phyloP scores from a whole-genome alignment of 1,140 invertebrate species.

The Conopomorpha cramerella region DNA sequence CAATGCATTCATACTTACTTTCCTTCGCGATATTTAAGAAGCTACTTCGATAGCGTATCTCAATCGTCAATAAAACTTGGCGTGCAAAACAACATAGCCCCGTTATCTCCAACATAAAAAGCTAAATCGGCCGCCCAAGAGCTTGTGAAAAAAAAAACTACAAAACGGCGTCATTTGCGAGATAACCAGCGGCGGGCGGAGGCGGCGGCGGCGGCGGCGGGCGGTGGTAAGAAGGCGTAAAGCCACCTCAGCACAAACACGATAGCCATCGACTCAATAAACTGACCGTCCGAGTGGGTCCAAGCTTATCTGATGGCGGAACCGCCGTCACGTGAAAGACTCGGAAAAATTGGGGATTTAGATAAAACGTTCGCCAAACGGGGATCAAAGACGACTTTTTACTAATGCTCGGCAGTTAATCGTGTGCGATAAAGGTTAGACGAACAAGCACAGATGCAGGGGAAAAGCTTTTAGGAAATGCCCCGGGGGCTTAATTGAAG shows the following conservation, averaged over 20 bases:
- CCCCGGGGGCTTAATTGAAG: slow-evolving; percentile 35
- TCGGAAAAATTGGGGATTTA: not conserved
- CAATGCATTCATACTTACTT: no score
- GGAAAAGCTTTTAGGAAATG: slow-evolving; percentile 2
- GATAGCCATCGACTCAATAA: not conserved
- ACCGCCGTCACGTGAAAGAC: no score
- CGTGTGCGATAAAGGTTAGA: not conserved
- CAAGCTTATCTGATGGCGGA: no score
- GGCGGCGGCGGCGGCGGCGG: slow-evolving; percentile 3
- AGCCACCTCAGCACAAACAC: not conserved
- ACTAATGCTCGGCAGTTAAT: not conserved
- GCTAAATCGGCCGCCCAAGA: slow-evolving; percentile 43
- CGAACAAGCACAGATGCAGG: not conserved
- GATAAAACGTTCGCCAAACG: not conserved
- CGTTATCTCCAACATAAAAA: slow-evolving; percentile 47
- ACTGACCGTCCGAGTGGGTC: no score
- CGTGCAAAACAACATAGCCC: slow-evolving; percentile 48
- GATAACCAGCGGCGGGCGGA: slow-evolving; percentile 32
- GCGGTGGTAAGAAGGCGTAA: not conserved
- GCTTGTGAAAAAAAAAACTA: slow-evolving; percentile 16
- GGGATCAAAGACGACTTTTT: not conserved
- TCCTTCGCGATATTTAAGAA: no score
- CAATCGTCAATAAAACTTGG: not conserved
- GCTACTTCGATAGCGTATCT: no score
- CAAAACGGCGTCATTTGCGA: slow-evolving; percentile 42